Evolutionary conservation across 2,888 invertebrate genomes (phyloP), one percentile per base, ranked within the genome.

Genomic region (Campoplex nolae): DNA sequence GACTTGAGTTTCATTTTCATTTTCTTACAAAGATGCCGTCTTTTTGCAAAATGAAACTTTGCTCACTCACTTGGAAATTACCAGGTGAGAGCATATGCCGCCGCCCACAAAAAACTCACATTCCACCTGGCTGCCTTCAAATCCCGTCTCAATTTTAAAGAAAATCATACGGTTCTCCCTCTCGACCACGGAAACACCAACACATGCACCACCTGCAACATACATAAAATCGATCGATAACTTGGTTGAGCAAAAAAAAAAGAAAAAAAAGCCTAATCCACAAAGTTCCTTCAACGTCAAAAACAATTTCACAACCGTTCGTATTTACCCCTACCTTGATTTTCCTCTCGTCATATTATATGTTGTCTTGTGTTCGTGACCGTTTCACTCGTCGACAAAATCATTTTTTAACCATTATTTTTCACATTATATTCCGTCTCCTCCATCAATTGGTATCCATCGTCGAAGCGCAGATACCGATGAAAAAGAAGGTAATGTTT

Each of bases 401-500:
- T 79, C 82, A 70, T 75, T 78, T 88, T 91, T 90, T 92, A 85
- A 92, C 91, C 91, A 85, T 90, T 92, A 92, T 93, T 92, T 91
- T 86, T 82, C 68, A 87, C 77, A 84, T 87, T 84, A 81, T 84
- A 81, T 88, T 89, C 89, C 92, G 83, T 77, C 89, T 92, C 92
- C 90, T 89, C 90, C 90, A 91, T 84, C 90, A 89, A 91, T 91
- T 84, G 89, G 87, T 89, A 85, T 89, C 90, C 91, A 89, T 91
- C 93, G 88, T 91, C 92, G 92, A 92, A 89, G 90, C 90, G 90
- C 93, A 93, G 93, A 86, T 93, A 90, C 90, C 92, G 85, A 88
- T 89, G 78, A 93, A 88, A 83, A 93, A 93, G 86, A 93, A 93
- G 93, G 93, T 93, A 93, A 93, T 90, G 83, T 84, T 65, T 51